Base-by-base conservation (phyloP, 1,140 invertebrate genomes). In the Akabosia matsudoensis region DNA sequence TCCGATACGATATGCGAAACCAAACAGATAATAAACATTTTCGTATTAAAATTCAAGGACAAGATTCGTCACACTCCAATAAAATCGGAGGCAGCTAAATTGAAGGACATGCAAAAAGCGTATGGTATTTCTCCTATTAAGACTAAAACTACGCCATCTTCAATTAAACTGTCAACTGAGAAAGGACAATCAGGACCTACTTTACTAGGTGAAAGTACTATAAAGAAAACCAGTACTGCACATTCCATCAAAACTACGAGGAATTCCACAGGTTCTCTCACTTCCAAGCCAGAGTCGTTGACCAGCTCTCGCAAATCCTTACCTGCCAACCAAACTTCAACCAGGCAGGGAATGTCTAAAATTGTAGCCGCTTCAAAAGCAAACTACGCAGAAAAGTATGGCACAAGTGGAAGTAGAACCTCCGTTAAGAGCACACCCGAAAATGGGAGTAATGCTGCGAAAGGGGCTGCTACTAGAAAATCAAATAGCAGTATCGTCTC, bases 281-380 rank as follows among this genome's bases (percentile, higher is more conserved):
- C n/a, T n/a, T n/a, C n/a, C n/a, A n/a, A n/a, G n/a, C n/a, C n/a
- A n/a, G n/a, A n/a, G n/a, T n/a, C n/a, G n/a, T n/a, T n/a, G n/a
- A n/a, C n/a, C n/a, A n/a, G n/a, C n/a, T n/a, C n/a, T n/a, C n/a
- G n/a, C n/a, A n/a, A n/a, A n/a, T n/a, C n/a, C n/a, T n/a, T n/a
- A n/a, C n/a, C n/a, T n/a, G n/a, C 37, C 37, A 45, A 7, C 7
- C 37, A 45, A 45, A 10, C 37, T 45, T 45, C 37, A 45, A 45
- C 37, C 18, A 45, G 18, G 37, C 37, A 7, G 37, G 37, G 18
- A 7, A 45, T 45, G 37, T 18, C 37, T 7, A 67, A 67, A 67
- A 72, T 72, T 24, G 45, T 72, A 37, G 70, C 70, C 10, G 70
- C 70, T 45, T 72, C 70, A 4, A 34, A 45, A 16, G 70, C 70